phyloP scores from a whole-genome alignment of 2,797 vertebrate genomes.

The Taenioides sp. region DNA sequence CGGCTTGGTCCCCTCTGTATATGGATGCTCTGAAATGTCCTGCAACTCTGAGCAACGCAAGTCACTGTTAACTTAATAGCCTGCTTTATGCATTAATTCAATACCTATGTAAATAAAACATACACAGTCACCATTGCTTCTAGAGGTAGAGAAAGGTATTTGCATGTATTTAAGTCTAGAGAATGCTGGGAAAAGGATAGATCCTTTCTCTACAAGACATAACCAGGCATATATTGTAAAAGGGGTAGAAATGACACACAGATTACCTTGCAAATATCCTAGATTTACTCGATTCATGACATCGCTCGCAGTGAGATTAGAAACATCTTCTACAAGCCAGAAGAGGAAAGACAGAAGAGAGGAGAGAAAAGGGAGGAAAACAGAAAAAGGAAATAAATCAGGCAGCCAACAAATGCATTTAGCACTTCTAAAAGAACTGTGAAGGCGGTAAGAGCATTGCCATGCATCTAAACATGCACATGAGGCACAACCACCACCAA shows the following conservation, averaged over 20 bases:
- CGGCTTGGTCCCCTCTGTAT: slow-evolving; percentile 69
- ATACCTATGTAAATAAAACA: slow-evolving; percentile 1
- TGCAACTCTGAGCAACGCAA: slow-evolving; percentile 77
- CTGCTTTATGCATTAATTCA: slow-evolving; percentile 24
- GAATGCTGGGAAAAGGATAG: slow-evolving; percentile 64
- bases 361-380: slow-evolving; percentile 54
- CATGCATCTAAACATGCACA: slow-evolving; percentile 48
- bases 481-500: slow-evolving; percentile 55
- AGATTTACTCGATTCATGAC: slow-evolving; percentile 99
- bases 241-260: slow-evolving; percentile 45
- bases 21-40: slow-evolving; percentile 74
- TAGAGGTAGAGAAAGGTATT: slow-evolving; percentile 6
- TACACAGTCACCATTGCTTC: not conserved
- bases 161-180: slow-evolving; percentile 12
- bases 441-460: slow-evolving; percentile 50
- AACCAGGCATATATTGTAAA: slow-evolving; percentile 49
- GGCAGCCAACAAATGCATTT: slow-evolving; percentile 77
- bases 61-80: slow-evolving; percentile 62
- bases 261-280: slow-evolving; percentile 99
- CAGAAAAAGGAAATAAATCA: slow-evolving; percentile 77
- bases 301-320: slow-evolving; percentile 99
- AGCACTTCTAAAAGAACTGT: slow-evolving; percentile 24
- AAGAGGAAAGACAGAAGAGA: slow-evolving; percentile 68
- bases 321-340: slow-evolving; percentile 97
- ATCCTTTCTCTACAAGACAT: slow-evolving; percentile 49